A percentile compares a stretch with the other conserved stretches of the same genome.
Evolutionary conservation across 2,888 invertebrate species (phyloP).

Genomic region (Spialia ferax): DNA sequence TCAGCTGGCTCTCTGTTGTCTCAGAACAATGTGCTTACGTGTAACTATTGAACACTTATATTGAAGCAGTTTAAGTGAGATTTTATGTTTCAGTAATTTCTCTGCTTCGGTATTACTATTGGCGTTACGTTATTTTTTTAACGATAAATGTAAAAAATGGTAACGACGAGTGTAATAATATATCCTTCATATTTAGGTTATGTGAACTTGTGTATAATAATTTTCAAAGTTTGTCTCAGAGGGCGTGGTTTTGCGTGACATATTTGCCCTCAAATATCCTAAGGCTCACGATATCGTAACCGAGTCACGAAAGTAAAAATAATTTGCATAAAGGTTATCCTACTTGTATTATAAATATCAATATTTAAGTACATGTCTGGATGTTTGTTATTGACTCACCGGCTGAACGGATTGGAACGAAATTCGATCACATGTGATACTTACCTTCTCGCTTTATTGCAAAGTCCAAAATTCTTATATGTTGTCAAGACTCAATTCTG

Average conservation of each 20-base stretch:
- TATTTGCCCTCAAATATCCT: slow-evolving; percentile 56
- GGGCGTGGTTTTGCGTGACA: slow-evolving; percentile 67
- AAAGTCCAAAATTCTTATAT: too few species aligned
- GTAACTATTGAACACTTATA: not conserved
- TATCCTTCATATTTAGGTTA: not conserved
- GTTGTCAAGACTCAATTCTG: too few species aligned
- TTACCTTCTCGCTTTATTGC: too few species aligned
- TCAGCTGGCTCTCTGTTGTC: slow-evolving; percentile 41
- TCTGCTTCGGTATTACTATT: not conserved
- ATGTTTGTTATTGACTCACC: too few species aligned
- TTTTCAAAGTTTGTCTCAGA: slow-evolving; percentile 14
- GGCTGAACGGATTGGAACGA: too few species aligned
- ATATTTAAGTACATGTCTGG: not conserved
- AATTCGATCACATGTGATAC: too few species aligned
- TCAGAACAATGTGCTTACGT: slow-evolving; percentile 3
- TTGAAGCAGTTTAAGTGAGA: not conserved
- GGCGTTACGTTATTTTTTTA: not conserved
- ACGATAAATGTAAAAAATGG: not conserved
- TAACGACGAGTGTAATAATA: slow-evolving; percentile 1
- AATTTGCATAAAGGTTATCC: not conserved
- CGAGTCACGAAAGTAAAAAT: slow-evolving; percentile 27
- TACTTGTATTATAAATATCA: not conserved
- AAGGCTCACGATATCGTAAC: slow-evolving; percentile 39
- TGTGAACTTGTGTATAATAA: not conserved
- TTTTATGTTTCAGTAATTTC: not conserved